Evolutionary conservation across 2,797 vertebrate species (phyloP).

Genomic region (Lithobates pipiens): DNA sequence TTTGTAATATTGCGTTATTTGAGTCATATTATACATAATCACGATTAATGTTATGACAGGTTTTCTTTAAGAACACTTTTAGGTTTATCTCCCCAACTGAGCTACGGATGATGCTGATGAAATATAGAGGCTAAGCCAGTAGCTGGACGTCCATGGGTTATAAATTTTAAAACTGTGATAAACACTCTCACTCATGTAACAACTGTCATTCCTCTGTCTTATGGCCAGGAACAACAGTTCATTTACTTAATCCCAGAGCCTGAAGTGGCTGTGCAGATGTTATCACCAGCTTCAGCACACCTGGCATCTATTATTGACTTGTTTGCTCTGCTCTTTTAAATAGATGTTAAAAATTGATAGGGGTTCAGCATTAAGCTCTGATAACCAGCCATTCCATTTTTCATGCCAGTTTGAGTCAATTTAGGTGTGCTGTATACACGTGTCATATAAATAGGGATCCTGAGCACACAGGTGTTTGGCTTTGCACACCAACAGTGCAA

Average conservation of each 20-base stretch:
- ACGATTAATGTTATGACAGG: too few species aligned
- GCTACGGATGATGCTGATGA: too few species aligned
- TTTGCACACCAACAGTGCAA: too few species aligned
- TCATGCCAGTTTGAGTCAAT: too few species aligned
- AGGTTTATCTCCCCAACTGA: too few species aligned
- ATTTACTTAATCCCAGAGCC: not conserved
- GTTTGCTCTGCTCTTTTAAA: not conserved
- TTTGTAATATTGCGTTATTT: too few species aligned
- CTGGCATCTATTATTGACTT: not conserved
- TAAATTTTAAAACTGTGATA: not conserved
- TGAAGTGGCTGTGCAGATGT: not conserved
- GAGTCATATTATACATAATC: too few species aligned
- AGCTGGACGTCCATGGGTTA: not conserved
- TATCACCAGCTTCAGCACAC: not conserved
- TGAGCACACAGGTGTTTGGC: too few species aligned
- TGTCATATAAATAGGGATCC: too few species aligned
- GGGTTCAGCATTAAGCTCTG: not conserved
- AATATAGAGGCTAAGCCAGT: not conserved
- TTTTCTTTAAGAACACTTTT: too few species aligned
- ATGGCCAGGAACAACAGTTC: not conserved
- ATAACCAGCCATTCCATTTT: too few species aligned
- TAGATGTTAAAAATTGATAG: not conserved
- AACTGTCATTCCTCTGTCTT: not conserved
- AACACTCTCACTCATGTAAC: not conserved
- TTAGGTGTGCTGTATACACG: too few species aligned